These are phyloP conservation scores for Ormia ochracea DNA, from an alignment of 2,888 invertebrate species.

Conservation along the genomic window DNA sequence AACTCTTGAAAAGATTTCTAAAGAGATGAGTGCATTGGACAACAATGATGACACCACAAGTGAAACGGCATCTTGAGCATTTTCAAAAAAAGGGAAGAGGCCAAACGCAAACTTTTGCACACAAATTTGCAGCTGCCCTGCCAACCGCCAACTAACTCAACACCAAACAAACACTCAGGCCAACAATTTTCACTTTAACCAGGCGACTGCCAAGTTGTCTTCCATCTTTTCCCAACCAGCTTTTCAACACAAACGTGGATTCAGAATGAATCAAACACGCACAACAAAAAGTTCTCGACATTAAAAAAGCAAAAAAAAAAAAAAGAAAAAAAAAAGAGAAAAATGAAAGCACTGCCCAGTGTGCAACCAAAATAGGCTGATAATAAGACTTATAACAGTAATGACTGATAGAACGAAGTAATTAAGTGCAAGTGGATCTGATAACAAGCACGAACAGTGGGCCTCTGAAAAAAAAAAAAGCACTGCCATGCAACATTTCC, in stretches of 20 bases:
- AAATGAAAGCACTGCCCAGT: not conserved
- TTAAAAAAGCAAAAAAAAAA: not conserved
- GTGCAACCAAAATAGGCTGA: constrained; percentile 49
- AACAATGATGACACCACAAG: constrained; percentile 58
- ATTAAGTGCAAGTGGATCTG: not conserved
- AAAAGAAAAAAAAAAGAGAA: constrained; percentile 2
- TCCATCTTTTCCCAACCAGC: constrained; percentile 7
- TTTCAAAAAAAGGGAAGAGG: constrained; percentile 18
- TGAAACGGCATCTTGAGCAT: constrained; percentile 51
- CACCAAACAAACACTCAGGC: constrained; percentile 23
- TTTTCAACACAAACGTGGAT: constrained; percentile 43
- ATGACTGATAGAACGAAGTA: constrained; percentile 1
- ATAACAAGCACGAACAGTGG: not conserved
- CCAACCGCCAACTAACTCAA: constrained; percentile 6
- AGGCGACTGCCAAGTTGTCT: not conserved
- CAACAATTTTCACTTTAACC: constrained; percentile 41
- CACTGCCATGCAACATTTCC: too few relatives aligned
- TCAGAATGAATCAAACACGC: constrained; percentile 9
- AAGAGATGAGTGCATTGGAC: constrained; percentile 61
- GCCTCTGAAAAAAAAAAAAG: too few relatives aligned
- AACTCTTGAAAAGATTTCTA: constrained; percentile 51
- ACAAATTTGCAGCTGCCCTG: constrained; percentile 2
- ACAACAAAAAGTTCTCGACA: not conserved
- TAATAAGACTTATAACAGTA: constrained; percentile 41
- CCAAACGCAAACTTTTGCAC: constrained; percentile 9